Percentiles rank a stretch among this genome's conserved stretches.
Conservation (phyloP, 2,113 vertebrate genomes). For the Bostrychus sinensis region DNA sequence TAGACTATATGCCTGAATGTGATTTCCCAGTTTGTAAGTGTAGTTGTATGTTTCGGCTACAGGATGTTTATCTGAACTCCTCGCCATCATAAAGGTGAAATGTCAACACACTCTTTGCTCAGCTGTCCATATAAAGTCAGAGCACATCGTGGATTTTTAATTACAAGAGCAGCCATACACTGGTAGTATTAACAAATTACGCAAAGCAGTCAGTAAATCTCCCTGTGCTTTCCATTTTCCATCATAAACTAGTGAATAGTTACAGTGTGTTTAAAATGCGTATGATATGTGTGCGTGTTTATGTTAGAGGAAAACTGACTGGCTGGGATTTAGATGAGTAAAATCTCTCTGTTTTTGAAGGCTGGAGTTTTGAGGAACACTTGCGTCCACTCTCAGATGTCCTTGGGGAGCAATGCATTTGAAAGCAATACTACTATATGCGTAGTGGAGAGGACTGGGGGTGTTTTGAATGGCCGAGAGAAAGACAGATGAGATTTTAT, state of each 20-base stretch:
- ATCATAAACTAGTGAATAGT: constrained; percentile 8
- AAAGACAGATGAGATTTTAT: constrained; percentile 52
- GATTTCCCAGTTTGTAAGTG: background rate
- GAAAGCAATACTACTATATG: constrained; percentile 69
- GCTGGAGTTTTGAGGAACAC: constrained; percentile 69
- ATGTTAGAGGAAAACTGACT: constrained; percentile 28
- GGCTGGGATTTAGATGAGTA: constrained; percentile 56
- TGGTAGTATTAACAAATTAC: constrained; percentile 20
- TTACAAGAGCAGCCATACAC: background rate
- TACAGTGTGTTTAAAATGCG: constrained; percentile 20
- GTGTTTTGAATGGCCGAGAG: constrained; percentile 64
- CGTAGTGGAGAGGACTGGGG: constrained; percentile 30
- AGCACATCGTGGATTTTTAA: constrained; percentile 36
- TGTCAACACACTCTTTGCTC: constrained; percentile 25
- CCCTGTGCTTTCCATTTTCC: constrained; percentile 26
- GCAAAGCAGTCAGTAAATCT: constrained; percentile 27
- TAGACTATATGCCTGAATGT: background rate
- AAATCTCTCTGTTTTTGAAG: constrained; percentile 68
- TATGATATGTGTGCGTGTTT: constrained; percentile 20
- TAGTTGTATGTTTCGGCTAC: constrained; percentile 15
- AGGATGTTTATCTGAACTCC: constrained; percentile 59
- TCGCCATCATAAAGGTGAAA: constrained; percentile 12
- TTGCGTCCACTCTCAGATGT: constrained; percentile 55
- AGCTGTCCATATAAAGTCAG: constrained; percentile 25
- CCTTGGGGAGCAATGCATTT: constrained; percentile 67